Percentiles rank a stretch among this genome's conserved stretches.
Evolutionary conservation across 2,797 vertebrate genomes (phyloP).

Genomic region (Pelochelys cantorii): DNA sequence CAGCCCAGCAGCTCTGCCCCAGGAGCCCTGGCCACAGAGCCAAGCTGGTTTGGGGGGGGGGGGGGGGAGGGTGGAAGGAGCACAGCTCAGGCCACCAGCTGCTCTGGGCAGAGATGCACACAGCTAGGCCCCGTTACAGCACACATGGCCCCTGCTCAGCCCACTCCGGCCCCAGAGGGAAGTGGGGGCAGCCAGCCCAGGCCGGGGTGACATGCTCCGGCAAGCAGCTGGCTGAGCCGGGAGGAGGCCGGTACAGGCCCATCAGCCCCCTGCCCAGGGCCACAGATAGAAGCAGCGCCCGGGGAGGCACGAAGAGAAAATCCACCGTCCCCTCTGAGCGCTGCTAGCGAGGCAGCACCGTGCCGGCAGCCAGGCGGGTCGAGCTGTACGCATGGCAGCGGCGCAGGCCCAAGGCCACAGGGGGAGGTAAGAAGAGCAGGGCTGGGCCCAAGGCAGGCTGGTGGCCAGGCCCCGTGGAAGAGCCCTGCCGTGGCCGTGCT

Average conservation of each 20-base stretch:
- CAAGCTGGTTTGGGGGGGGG: too few relatives aligned
- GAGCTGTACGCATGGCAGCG: too few relatives aligned
- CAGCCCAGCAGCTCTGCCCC: neutral
- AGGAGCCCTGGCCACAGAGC: too few relatives aligned
- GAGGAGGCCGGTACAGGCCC: neutral
- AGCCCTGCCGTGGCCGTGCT: too few relatives aligned
- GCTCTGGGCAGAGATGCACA: neutral
- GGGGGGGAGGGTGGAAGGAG: too few relatives aligned
- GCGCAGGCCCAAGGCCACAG: neutral
- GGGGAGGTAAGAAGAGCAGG: neutral
- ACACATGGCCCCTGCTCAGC: neutral
- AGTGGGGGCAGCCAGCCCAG: neutral
- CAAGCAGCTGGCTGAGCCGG: neutral
- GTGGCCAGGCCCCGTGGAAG: neutral
- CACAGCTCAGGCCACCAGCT: neutral
- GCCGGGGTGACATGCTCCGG: accelerated
- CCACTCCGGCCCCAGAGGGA: neutral
- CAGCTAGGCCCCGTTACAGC: neutral
- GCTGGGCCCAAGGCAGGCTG: neutral
- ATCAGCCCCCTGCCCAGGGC: neutral
- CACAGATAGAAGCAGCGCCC: neutral
- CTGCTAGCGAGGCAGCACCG: neutral
- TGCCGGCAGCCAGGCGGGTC: too few relatives aligned
- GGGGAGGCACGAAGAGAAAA: neutral
- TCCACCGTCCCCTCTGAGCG: neutral